A percentile compares a stretch with the other conserved stretches of the same genome.
These are phyloP conservation scores for Acyrthosiphon pisum DNA, from an alignment of 1,140 invertebrate species.

Conservation along the genomic window DNA sequence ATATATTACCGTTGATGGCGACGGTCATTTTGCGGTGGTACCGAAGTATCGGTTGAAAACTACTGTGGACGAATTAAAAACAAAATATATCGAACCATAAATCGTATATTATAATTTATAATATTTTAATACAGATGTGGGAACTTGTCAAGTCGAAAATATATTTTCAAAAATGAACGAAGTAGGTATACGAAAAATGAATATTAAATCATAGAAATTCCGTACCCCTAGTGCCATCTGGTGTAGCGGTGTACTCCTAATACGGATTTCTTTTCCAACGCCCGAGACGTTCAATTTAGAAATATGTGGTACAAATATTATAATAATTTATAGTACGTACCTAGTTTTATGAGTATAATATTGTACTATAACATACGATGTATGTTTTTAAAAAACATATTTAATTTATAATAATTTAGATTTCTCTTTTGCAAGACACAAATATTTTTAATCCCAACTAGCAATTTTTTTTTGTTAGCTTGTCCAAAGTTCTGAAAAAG, in stretches of 20 bases:
- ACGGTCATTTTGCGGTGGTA: background rate
- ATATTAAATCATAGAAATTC: background rate
- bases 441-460: no score
- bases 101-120: background rate
- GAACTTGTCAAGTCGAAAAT: background rate
- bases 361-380: no score
- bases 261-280: background rate
- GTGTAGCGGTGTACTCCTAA: background rate
- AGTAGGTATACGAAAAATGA: background rate
- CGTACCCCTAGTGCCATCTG: background rate
- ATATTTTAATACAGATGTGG: background rate
- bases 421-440: no score
- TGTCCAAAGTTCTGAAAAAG: no score
- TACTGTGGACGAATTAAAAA: background rate
- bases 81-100: background rate
- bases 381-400: background rate
- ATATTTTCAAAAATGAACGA: background rate
- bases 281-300: background rate
- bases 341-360: no score
- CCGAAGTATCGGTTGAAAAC: background rate
- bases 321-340: background rate
- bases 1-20: no score
- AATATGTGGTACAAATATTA: background rate
- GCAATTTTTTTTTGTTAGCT: no score
- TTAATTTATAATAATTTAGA: background rate